Conservation (phyloP, 2,888 invertebrate species). For the Sarcophaga variegata region DNA sequence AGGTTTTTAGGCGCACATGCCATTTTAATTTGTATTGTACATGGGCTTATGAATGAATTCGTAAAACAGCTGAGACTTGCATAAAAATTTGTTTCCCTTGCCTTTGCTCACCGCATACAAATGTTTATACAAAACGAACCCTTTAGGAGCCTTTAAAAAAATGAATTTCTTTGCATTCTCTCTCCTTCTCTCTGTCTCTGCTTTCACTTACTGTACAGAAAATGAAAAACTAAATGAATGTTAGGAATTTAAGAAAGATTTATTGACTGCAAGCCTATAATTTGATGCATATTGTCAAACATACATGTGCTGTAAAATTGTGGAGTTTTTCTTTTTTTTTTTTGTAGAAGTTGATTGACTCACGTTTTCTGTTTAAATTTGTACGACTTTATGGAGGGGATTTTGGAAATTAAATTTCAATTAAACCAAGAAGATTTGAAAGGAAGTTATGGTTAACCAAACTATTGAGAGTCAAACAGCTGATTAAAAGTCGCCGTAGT, state of each 20-base stretch:
- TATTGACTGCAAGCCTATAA: slow-evolving; percentile 62
- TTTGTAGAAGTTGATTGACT: background rate
- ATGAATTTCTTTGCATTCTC: slow-evolving; percentile 3
- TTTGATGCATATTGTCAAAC: slow-evolving; percentile 56
- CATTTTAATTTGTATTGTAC: slow-evolving; percentile 61
- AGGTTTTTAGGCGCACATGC: slow-evolving; percentile 65
- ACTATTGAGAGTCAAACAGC: too few species aligned
- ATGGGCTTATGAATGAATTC: slow-evolving; percentile 68
- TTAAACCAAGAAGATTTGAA: background rate
- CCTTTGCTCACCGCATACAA: slow-evolving; percentile 6
- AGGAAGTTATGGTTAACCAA: background rate
- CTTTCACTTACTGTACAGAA: slow-evolving; percentile 17
- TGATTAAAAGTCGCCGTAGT: too few species aligned
- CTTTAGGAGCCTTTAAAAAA: background rate
- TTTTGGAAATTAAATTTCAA: slow-evolving; percentile 15
- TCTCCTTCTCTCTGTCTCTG: slow-evolving; percentile 18
- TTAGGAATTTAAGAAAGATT: slow-evolving; percentile 63
- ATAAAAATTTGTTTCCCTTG: slow-evolving; percentile 36
- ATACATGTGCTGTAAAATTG: slow-evolving; percentile 52
- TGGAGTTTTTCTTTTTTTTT: background rate
- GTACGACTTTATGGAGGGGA: background rate
- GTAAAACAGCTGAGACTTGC: slow-evolving; percentile 68
- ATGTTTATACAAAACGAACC: background rate
- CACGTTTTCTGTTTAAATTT: background rate
- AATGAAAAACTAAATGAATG: slow-evolving; percentile 54